Evolutionary conservation across 35 echinoderm and acorn worm species (phyloP).

Genomic region (Heliocidaris tuberculata): DNA sequence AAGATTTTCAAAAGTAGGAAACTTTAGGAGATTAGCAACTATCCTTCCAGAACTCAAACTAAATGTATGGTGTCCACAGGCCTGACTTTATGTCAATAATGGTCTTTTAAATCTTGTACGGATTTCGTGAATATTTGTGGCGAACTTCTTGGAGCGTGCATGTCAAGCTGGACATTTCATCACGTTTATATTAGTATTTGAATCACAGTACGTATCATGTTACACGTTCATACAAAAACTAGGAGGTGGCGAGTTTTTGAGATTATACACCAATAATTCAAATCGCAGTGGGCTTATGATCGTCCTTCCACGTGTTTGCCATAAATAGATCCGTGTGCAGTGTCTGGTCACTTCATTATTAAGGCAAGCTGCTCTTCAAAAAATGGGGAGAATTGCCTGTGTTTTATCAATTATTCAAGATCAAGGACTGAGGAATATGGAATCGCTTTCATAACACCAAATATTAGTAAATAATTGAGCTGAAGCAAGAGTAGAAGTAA

Average conservation of each 20-base stretch:
- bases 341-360: slow-evolving; percentile 17
- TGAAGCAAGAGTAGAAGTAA: not conserved
- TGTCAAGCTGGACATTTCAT: not conserved
- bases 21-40: too few relatives aligned
- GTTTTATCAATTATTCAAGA: slow-evolving; percentile 14
- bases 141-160: not conserved
- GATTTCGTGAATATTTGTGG: not conserved
- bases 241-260: not conserved
- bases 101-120: not conserved
- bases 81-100: not conserved
- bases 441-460: not conserved
- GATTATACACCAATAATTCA: slow-evolving; percentile 10
- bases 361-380: not conserved
- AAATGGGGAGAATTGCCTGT: not conserved
- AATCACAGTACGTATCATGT: not conserved
- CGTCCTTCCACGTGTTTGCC: not conserved
- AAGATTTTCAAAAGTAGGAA: too few relatives aligned
- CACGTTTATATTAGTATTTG: not conserved
- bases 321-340: not conserved
- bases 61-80: not conserved
- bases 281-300: not conserved
- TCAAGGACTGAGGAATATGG: not conserved
- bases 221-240: not conserved
- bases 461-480: slow-evolving; percentile 1
- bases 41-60: too few relatives aligned